A percentile compares a stretch with the other conserved stretches of the same genome.
Conservation (phyloP, 2,888 invertebrate genomes). For the Eudemis profundana region DNA sequence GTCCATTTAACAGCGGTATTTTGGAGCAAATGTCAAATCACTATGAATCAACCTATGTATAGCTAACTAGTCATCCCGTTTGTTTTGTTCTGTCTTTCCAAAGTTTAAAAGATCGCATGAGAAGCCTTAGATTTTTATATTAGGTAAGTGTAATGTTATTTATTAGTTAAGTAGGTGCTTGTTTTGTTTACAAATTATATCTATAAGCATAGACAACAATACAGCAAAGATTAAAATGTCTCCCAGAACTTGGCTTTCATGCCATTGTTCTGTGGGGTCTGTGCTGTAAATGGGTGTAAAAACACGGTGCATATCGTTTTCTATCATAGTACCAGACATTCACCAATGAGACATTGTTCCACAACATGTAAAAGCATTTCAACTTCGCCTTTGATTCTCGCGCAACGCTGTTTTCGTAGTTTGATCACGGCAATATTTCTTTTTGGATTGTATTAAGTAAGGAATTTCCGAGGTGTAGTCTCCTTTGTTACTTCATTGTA, state of each 20-base stretch:
- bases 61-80: conserved; percentile 61
- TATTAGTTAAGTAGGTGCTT: conserved; percentile 44
- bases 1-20: conserved; percentile 18
- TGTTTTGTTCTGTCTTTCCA: conserved; percentile 38
- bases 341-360: conserved; percentile 75
- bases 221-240: conserved; percentile 43
- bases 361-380: conserved; percentile 50
- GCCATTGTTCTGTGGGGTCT: conserved; percentile 60
- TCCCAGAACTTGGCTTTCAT: conserved; percentile 60
- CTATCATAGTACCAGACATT: conserved; percentile 55
- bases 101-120: conserved; percentile 33
- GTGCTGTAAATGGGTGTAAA: conserved; percentile 46
- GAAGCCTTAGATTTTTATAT: conserved; percentile 44
- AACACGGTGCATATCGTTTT: conserved; percentile 48
- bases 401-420: conserved; percentile 50
- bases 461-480: conserved; percentile 69
- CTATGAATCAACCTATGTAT: conserved; percentile 45
- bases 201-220: conserved; percentile 31
- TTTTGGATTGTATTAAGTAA: conserved; percentile 53
- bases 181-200: conserved; percentile 40
- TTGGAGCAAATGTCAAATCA: conserved; percentile 23
- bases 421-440: conserved; percentile 44
- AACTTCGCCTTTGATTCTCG: conserved; percentile 50
- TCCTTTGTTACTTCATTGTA: conserved; percentile 68
- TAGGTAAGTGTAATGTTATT: conserved; percentile 43